Conservation (phyloP, 2,113 vertebrate species). For the Scomber colias region DNA sequence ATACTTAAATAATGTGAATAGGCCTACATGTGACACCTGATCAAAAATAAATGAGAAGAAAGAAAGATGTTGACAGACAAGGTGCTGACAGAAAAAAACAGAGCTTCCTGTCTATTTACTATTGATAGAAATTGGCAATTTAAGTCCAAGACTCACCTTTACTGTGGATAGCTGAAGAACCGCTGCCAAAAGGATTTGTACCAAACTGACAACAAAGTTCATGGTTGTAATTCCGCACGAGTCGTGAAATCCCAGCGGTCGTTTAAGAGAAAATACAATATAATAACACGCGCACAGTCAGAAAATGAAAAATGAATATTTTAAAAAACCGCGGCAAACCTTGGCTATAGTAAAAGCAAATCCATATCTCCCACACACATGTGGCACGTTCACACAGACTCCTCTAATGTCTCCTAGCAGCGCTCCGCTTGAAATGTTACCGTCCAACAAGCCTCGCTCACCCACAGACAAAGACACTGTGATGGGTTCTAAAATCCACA, state of each 20-base stretch:
- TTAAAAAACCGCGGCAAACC: conserved; percentile 38
- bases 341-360: conserved; percentile 67
- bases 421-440: conserved; percentile 27
- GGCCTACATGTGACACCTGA: no score
- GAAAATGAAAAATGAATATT: conserved; percentile 16
- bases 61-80: neutral
- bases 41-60: neutral
- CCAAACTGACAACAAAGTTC: conserved; percentile 83
- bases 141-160: conserved; percentile 71
- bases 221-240: conserved; percentile 81
- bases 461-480: conserved; percentile 52
- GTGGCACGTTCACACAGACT: conserved; percentile 55
- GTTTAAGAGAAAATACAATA: neutral
- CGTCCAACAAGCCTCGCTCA: conserved; percentile 41
- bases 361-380: conserved; percentile 69
- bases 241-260: conserved; percentile 50
- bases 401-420: conserved; percentile 33
- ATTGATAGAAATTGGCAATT: neutral
- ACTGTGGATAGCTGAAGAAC: conserved; percentile 76
- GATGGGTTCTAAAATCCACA: conserved; percentile 56
- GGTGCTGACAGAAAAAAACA: no score
- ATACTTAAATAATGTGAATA: neutral
- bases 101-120: neutral
- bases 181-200: conserved; percentile 78
- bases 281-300: neutral